These are phyloP conservation scores for Premnoplex brunnescens DNA, from an alignment of 2,797 vertebrate species.

Conservation along the genomic window DNA sequence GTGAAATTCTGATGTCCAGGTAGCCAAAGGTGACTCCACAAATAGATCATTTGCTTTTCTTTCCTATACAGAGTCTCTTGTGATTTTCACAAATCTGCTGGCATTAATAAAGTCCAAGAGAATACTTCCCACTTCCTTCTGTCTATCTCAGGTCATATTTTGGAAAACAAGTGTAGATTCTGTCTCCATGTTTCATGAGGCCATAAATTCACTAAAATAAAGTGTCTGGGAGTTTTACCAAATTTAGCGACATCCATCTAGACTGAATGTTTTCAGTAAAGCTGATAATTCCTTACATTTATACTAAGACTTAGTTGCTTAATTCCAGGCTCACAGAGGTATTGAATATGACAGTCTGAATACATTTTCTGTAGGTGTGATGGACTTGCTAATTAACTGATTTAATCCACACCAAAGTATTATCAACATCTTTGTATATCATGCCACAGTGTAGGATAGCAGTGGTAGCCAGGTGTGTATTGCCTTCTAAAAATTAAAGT, in stretches of 20 bases:
- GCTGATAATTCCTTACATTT: slow-evolving; percentile 40
- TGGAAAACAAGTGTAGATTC: background rate
- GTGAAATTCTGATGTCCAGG: background rate
- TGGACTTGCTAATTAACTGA: slow-evolving; percentile 2
- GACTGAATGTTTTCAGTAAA: background rate
- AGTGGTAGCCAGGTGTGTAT: background rate
- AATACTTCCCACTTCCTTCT: background rate
- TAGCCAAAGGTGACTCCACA: background rate
- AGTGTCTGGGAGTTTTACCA: background rate
- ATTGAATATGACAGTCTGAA: background rate
- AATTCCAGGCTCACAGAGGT: background rate
- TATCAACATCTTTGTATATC: background rate
- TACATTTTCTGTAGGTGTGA: background rate
- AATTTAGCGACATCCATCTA: background rate
- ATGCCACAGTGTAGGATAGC: background rate
- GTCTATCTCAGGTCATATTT: background rate
- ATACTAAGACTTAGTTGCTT: background rate
- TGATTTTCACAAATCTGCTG: background rate
- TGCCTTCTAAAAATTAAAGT: background rate
- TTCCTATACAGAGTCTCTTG: background rate
- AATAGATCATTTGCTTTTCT: background rate
- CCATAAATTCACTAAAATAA: background rate
- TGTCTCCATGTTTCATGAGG: background rate
- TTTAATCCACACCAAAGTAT: background rate
- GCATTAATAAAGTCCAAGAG: background rate